Base-by-base conservation (phyloP, 1,140 invertebrate genomes). In the Lepidurus arcticus region DNA sequence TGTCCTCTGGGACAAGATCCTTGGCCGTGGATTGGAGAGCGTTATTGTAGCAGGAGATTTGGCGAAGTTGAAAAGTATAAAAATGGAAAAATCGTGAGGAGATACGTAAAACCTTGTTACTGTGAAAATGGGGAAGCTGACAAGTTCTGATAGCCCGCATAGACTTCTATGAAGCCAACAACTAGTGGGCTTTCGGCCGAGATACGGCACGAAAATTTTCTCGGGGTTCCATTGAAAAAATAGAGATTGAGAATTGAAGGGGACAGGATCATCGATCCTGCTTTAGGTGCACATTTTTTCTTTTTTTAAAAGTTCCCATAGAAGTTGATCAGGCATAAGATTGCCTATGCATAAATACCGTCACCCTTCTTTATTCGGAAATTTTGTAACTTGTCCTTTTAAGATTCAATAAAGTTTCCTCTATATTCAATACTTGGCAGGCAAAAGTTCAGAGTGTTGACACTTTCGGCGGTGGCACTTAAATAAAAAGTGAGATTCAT, bases 311-410 rank as follows among this genome's bases (percentile, higher is more conserved):
- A 13, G 16, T 21, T 11, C 3, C 13, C 21, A 13, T 21, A 65
- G 16, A 65, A 65, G 53, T 65, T 65, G n/a, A 65, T 65, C 53
- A 65, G 21, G 53, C 53, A 65, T 13, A 65, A 65, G 53, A 65
- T 65, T 65, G 53, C 53, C 53, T 65, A 65, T 65, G 13, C 53
- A 65, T 65, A 65, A 65, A n/a, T n/a, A 13, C 53, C 53, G 3
- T 16, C 53, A 13, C 53, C 7, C 9, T 65, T 65, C 53, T 16
- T 65, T 11, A 21, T 65, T 1, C 13, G 16, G 16, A n/a, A 7
- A 13, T 1, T 65, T 65, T 65, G 8, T 65, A 13, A 16, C 45
- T 65, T 65, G 16, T 65, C 21, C 53, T n/a, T 65, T 65, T 21
- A 65, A 16, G 21, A 7, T 13, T 65, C 13, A 65, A 65, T 65